Evolutionary conservation across 2,888 invertebrate genomes (phyloP).

Genomic region (Seira sanloemensis): DNA sequence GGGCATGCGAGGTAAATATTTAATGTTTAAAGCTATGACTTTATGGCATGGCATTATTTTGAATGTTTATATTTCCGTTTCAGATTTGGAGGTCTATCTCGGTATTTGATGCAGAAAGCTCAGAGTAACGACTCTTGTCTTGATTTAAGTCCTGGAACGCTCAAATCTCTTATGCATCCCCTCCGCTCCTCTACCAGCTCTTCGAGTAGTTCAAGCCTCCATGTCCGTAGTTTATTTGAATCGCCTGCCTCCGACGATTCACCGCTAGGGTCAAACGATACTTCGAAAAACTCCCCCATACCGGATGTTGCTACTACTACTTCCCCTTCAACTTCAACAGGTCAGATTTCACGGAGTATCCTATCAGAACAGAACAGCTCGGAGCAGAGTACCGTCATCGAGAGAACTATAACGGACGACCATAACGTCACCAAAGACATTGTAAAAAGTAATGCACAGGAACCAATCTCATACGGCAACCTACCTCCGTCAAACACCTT

Average conservation of each 20-base stretch:
- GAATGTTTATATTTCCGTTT: no score
- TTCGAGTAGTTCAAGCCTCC: constrained; percentile 34
- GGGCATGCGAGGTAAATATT: neutral
- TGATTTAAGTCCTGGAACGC: constrained; percentile 47
- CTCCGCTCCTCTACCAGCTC: constrained; percentile 28
- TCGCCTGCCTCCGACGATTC: constrained; percentile 35
- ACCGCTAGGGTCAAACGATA: neutral
- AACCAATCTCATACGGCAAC: neutral
- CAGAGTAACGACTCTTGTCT: constrained; percentile 48
- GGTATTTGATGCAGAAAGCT: constrained; percentile 45
- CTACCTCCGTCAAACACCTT: neutral
- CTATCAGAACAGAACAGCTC: constrained; percentile 44
- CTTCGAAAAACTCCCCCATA: no score
- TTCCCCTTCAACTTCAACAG: neutral
- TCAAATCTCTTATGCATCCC: constrained; percentile 45
- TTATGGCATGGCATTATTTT: neutral
- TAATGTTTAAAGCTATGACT: neutral
- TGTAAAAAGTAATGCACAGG: neutral
- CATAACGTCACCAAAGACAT: constrained; percentile 1
- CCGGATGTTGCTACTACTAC: neutral
- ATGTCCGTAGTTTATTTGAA: constrained; percentile 33
- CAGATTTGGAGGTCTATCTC: constrained; percentile 54
- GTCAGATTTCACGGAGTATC: constrained; percentile 2
- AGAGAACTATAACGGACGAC: constrained; percentile 48
- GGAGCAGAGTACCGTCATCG: constrained; percentile 44